A percentile compares a stretch with the other conserved stretches of the same genome.
phyloP scores from a whole-genome alignment of 1,140 invertebrate species.

The Scaptodrosophila lebanonensis region DNA sequence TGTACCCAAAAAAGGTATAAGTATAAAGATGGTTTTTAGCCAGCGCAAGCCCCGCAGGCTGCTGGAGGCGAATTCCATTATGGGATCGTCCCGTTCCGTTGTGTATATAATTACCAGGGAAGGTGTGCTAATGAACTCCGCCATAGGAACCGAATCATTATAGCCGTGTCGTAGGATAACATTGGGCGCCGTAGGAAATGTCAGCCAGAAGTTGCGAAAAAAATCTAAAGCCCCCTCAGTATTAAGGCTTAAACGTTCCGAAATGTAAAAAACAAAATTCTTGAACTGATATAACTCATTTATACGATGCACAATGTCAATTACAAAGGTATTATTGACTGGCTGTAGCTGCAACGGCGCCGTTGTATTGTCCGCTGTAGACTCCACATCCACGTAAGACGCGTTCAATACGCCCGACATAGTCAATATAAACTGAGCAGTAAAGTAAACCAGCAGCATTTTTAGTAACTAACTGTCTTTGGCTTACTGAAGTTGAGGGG shows the following conservation, averaged over 20 bases:
- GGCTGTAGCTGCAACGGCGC: constrained; percentile 11
- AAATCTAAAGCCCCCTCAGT: constrained; percentile 29
- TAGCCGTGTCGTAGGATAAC: constrained; percentile 34
- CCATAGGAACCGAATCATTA: constrained; percentile 15
- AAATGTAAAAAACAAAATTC: constrained; percentile 64
- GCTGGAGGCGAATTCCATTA: constrained; percentile 59
- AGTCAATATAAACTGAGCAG: background rate
- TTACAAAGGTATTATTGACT: constrained; percentile 42
- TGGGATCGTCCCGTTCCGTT: constrained; percentile 49
- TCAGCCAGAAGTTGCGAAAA: constrained; percentile 42
- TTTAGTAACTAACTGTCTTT: too few species aligned
- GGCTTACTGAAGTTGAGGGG: too few species aligned
- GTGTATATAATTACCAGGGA: constrained; percentile 53
- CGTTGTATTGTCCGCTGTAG: background rate
- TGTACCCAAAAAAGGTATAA: constrained; percentile 33
- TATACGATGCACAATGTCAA: constrained; percentile 39
- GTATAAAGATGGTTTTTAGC: constrained; percentile 58
- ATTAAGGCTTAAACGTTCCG: constrained; percentile 45
- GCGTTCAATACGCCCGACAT: background rate
- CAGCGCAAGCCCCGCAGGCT: constrained; percentile 34
- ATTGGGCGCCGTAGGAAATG: constrained; percentile 42
- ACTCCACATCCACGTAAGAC: background rate
- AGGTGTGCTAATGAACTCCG: constrained; percentile 53
- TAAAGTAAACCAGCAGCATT: too few species aligned
- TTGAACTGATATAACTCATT: constrained; percentile 48